Percentiles rank a stretch among this genome's conserved stretches.
Conservation (phyloP, 2,113 vertebrate species). For the Pachycephala philippinensis region DNA sequence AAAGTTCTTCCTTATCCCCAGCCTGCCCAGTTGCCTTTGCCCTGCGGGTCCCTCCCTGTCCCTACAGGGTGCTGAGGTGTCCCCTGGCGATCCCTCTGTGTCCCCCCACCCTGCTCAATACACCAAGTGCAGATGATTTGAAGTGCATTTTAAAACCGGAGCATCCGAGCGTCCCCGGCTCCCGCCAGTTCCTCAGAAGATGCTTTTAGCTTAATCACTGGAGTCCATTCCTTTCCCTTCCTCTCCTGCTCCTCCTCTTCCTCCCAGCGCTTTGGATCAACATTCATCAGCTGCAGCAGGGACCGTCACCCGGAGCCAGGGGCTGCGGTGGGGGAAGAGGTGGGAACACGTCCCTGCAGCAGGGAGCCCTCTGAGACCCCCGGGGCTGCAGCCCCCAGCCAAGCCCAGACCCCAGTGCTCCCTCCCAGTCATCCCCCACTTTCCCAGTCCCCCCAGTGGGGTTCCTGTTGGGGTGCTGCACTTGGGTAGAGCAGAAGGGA, state of each 20-base stretch:
- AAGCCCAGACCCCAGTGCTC: not conserved
- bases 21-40: fast-evolving
- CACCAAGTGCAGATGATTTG: not conserved
- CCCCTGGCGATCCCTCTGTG: not conserved
- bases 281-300: fast-evolving
- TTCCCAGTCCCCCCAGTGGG: not conserved
- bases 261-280: not conserved
- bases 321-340: fast-evolving
- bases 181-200: not conserved
- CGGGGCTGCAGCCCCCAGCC: not conserved
- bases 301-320: fast-evolving
- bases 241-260: not conserved
- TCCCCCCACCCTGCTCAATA: not conserved
- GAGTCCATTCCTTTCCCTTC: not conserved
- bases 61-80: fast-evolving
- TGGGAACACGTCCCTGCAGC: fast-evolving
- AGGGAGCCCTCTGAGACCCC: not conserved
- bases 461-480: not conserved
- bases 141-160: not conserved
- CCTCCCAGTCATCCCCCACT: not conserved
- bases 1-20: not conserved
- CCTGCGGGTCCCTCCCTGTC: fast-evolving
- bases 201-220: conserved; percentile 30
- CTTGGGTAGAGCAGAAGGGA: not conserved
- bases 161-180: fast-evolving